Base-by-base conservation (phyloP, 1,140 invertebrate genomes). In the Acyrthosiphon pisum region DNA sequence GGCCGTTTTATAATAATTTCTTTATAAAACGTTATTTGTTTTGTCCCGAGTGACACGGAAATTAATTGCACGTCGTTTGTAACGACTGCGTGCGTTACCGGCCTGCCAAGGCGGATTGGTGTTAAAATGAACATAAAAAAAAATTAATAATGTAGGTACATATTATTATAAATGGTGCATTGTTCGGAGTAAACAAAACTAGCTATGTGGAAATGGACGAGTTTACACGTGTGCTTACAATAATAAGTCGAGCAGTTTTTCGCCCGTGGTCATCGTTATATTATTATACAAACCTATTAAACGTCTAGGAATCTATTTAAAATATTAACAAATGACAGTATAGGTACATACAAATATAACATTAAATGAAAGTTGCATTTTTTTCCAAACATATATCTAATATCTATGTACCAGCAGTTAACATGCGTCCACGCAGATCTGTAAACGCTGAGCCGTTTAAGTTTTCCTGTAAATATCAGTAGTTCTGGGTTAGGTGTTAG, bases 1-100 rank as follows among this genome's bases (percentile, higher is more conserved):
- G 37, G 30, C 41, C 30, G 18, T 46, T 86, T 26, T 44, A 83
- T 83, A 83, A 89, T 53, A 56, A 89, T 89, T 89, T 56, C 48
- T 56, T 53, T 89, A 56, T 89, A 37, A 37, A 56, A 56, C 88
- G 50, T 89, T 89, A 89, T 89, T 56, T 56, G 88, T 89, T 89
- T 89, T 56, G 88, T 89, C 50, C 48, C 50, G 8, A 41, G 88
- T 53, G 88, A 89, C 88, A 53, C n/a, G 35, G 50, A 56, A 89
- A 89, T 89, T 89, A 89, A 89, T 89, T 53, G 35, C 48, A 9
- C 35, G 50, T 89, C 50, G 88, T 89, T 89, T 56, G 50, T 89
- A 89, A 56, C 88, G 35, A 56, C 22, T 44, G 37, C 48, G 48
- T 53, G n/a, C 35, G 35, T 89, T 50, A 53, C 87, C 22, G n/a